These are phyloP conservation scores for Drosophila koepferae DNA, from an alignment of 2,888 invertebrate genomes.

Conservation along the genomic window DNA sequence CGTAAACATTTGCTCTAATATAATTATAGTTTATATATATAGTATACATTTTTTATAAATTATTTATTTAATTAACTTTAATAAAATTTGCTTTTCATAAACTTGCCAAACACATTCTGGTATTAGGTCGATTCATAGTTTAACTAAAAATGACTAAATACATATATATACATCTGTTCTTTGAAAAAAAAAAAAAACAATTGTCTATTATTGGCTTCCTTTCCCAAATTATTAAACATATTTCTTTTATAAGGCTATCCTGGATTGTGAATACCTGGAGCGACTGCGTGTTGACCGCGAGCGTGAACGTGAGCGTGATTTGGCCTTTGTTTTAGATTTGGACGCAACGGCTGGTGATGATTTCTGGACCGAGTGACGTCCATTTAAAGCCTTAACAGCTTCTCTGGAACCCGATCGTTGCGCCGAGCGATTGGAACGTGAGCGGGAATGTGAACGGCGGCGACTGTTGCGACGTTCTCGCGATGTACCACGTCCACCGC, in stretches of 20 bases:
- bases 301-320: conserved; percentile 69
- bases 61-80: background rate
- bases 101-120: background rate
- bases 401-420: conserved; percentile 61
- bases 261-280: conserved; percentile 50
- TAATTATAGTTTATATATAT: background rate
- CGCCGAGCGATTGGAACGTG: conserved; percentile 67
- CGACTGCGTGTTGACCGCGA: conserved; percentile 65
- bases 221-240: background rate
- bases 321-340: conserved; percentile 59
- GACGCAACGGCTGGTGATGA: conserved; percentile 40
- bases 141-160: background rate
- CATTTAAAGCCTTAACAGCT: conserved; percentile 73
- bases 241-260: background rate
- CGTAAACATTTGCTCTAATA: background rate
- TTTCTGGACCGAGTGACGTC: conserved; percentile 75
- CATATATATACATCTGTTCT: background rate
- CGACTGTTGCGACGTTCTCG: conserved; percentile 80
- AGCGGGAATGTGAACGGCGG: conserved; percentile 68
- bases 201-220: background rate
- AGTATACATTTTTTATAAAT: no score
- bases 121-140: background rate
- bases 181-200: background rate
- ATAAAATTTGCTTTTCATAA: no score
- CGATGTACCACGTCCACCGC: conserved; percentile 59